Evolutionary conservation across 2,888 invertebrate genomes (phyloP), one percentile per base, ranked within the genome.

Genomic region (Rosalia funebris): DNA sequence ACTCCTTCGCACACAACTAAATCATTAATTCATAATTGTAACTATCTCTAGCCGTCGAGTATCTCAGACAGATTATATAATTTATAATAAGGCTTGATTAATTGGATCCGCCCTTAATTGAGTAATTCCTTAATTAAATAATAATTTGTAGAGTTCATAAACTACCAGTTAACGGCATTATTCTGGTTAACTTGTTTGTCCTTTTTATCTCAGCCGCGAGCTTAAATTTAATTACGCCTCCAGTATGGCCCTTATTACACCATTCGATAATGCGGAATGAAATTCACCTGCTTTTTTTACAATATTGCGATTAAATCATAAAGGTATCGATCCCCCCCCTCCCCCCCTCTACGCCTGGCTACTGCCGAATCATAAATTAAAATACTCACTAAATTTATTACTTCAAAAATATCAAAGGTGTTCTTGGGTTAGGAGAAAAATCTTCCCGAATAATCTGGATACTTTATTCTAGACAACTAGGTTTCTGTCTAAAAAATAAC

Each of bases 81-180:
- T 41, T 41, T 41, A 41, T 41, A 41, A 41, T 41, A 41, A 25
- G 25, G 25, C 7, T 25, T 41, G 41, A 41, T 41, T 17, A 41
- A 19, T 41, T 17, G 41, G 17, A 3, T 4, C 19, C 1, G 10
- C 17, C 17, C 19, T 20, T 20, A 44, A 25, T 25, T 12, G 25
- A 25, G 12, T 10, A 44, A 44, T 34, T 34, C 25, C 17, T 1
- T 25, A 20, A 44, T 44, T 44, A 44, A 44, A 44, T 20, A 20
- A 4, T 25, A 14, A 44, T 20, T 25, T 25, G 12, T 44, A 12
- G 11, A 44, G 44, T 25, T 25, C 12, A 25, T 25, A 14, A 20
- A 44, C 1, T 14, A 25, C 4, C 20, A 12, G 42, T 42, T 42
- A 11, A 1, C n/a, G 16, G 2, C 42, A 11, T 12, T 20, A 11